Conservation (phyloP, 1,140 invertebrate genomes). For the Atta colombica region DNA sequence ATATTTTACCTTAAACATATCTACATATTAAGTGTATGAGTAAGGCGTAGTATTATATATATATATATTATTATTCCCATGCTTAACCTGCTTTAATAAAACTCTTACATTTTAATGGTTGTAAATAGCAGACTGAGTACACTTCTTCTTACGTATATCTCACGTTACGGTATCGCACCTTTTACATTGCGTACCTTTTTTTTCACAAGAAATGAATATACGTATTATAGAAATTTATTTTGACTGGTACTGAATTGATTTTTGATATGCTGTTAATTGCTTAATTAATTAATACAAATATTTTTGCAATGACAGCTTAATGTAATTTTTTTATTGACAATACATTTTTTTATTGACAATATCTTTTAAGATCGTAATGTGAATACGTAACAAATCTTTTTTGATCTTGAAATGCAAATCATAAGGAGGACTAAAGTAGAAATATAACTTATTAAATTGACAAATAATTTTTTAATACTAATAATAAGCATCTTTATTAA, state of each 20-base stretch:
- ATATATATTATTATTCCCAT: background rate
- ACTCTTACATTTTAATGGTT: background rate
- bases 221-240: background rate
- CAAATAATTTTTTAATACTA: too few relatives aligned
- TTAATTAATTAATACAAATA: background rate
- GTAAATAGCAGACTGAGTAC: background rate
- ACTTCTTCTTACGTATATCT: background rate
- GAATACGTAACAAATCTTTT: too few relatives aligned
- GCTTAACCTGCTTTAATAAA: conserved; percentile 24
- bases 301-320: background rate
- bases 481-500: too few relatives aligned
- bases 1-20: conserved; percentile 30
- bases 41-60: background rate
- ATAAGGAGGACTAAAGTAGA: too few relatives aligned
- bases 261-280: background rate
- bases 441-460: too few relatives aligned
- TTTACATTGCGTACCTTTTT: background rate
- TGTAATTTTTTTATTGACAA: background rate
- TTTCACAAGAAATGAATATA: background rate
- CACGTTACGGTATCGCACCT: conserved; percentile 3
- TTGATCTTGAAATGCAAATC: too few relatives aligned
- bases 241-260: background rate
- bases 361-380: background rate
- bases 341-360: background rate
- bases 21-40: background rate